Percentiles rank a stretch among this genome's conserved stretches.
Evolutionary conservation across 2,797 vertebrate genomes (phyloP).

Genomic region (Microctenopoma steveboyesi): DNA sequence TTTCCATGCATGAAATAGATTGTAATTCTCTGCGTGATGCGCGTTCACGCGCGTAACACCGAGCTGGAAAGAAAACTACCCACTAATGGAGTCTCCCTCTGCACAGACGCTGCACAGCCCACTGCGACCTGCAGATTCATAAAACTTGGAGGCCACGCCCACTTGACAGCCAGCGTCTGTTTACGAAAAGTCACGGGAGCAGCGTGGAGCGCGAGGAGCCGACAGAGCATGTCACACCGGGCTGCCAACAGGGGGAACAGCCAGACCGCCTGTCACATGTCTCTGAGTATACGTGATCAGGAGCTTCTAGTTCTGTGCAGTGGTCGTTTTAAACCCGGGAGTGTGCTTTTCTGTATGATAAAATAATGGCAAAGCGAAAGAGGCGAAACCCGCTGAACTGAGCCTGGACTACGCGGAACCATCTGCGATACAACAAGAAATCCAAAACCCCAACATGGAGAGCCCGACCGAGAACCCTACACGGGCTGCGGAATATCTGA

Average conservation of each 20-base stretch:
- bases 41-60: too few relatives aligned
- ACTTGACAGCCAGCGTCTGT: constrained; percentile 72
- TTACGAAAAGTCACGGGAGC: constrained; percentile 79
- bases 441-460: constrained; percentile 80
- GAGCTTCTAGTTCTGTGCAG: constrained; percentile 23
- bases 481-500: constrained; percentile 91
- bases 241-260: constrained; percentile 33
- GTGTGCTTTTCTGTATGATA: constrained; percentile 9
- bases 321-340: constrained; percentile 20
- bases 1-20: too few relatives aligned
- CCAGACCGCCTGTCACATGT: constrained; percentile 10
- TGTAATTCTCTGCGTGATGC: too few relatives aligned
- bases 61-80: too few relatives aligned
- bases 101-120: too few relatives aligned
- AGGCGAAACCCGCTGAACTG: constrained; percentile 55
- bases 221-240: constrained; percentile 37
- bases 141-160: constrained; percentile 79
- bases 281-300: not conserved
- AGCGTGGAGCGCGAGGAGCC: constrained; percentile 58
- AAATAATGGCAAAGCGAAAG: constrained; percentile 79
- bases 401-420: constrained; percentile 24
- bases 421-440: constrained; percentile 24
- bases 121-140: constrained; percentile 69
- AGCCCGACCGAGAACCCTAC: constrained; percentile 87
- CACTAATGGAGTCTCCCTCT: too few relatives aligned